A percentile compares a stretch with the other conserved stretches of the same genome.
These are phyloP conservation scores for Sebastes steindachneri DNA, from an alignment of 2,797 vertebrate genomes.

Conservation along the genomic window DNA sequence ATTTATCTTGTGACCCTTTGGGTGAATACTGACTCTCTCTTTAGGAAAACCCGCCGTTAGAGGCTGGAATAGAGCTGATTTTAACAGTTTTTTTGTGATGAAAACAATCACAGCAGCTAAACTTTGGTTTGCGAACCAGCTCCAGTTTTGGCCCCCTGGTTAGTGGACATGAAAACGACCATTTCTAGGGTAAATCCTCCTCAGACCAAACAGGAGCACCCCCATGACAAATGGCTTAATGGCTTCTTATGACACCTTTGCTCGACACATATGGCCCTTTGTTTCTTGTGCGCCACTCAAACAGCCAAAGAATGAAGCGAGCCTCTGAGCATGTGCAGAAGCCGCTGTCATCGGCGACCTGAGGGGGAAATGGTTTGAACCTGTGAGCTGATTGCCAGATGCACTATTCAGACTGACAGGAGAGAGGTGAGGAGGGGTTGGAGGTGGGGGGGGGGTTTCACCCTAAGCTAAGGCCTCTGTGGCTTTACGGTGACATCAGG, in stretches of 20 bases:
- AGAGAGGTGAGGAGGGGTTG: background rate
- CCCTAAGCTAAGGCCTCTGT: slow-evolving; percentile 45
- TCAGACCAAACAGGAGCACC: slow-evolving; percentile 17
- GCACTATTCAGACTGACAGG: slow-evolving; percentile 4
- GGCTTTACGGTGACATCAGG: slow-evolving; percentile 72
- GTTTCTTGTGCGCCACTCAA: slow-evolving; percentile 49
- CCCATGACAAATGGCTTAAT: slow-evolving; percentile 63
- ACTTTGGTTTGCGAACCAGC: background rate
- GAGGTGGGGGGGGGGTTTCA: background rate
- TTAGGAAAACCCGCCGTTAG: rapidly evolving
- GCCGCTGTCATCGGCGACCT: slow-evolving; percentile 27
- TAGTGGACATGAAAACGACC: slow-evolving; percentile 3
- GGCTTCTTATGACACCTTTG: slow-evolving; percentile 66
- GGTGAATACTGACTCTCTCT: background rate
- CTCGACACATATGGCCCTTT: slow-evolving; percentile 67
- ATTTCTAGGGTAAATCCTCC: slow-evolving; percentile 45
- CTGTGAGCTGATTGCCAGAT: slow-evolving; percentile 34
- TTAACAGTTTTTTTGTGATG: background rate
- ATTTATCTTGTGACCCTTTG: background rate
- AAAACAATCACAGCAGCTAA: background rate
- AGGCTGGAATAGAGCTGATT: background rate
- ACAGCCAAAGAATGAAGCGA: slow-evolving; percentile 13
- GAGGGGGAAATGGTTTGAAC: slow-evolving; percentile 26
- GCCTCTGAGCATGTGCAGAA: slow-evolving; percentile 53
- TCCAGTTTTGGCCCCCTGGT: background rate